Base-by-base conservation (phyloP, 2,888 invertebrate species). In the Fissipunctia ypsillon region DNA sequence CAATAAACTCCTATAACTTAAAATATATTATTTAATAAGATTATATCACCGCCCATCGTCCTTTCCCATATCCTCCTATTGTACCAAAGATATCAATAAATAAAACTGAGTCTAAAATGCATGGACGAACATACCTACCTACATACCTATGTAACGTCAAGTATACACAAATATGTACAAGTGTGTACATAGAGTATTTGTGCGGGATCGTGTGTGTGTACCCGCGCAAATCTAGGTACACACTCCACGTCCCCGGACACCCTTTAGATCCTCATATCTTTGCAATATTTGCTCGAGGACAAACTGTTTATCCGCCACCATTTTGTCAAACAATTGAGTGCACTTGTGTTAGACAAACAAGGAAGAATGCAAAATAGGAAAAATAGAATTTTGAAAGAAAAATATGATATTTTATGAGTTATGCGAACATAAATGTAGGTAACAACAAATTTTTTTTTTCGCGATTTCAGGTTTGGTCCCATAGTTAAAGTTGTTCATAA, bases 221-320 rank as follows among this genome's bases (percentile, higher is more conserved):
- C 73, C 66, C 61, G 66, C 61, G 74, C 73, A 75, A 84, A 83
- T 86, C 77, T 85, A 66, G 66, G 70, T 69, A 84, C 80, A 83
- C 80, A 83, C 73, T 85, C 50, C 25, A 73, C 41, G 60, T 78
- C 83, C 85, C 85, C n/a, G 22, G 80, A 75, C 83, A 73, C 61
- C 73, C 64, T 78, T 84, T 76, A 84, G 71, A 80, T 71, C 80
- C 83, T 66, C 65, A 66, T 83, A 78, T 85, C 83, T 82, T 79
- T 75, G 80, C 77, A 80, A 78, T 84, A 73, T 85, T 87, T 85
- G 76, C 50, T 72, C 74, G 25, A 69, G 74, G 59, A 64, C 85
- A 60, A 84, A 80, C 84, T 75, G 65, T 86, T 70, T 84, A 81
- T 84, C 73, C 67, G 56, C 41, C 56, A 73, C 69, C 87, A 74